Evolutionary conservation across 2,113 vertebrate genomes (phyloP).

Genomic region (Osmerus eperlanus): DNA sequence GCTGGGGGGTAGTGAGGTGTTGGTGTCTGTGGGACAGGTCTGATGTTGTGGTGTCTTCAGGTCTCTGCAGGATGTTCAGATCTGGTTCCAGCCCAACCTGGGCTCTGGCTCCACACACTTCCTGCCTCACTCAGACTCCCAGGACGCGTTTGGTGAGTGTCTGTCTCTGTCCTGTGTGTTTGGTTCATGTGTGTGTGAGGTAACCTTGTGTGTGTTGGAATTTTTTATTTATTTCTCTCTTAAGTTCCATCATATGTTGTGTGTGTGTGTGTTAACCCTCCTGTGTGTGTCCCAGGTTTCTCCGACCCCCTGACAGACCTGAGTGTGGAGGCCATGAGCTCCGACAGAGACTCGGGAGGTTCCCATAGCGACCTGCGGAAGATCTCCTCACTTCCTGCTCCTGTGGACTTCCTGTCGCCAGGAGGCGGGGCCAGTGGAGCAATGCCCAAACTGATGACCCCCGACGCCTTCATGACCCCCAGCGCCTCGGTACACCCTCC

Average conservation of each 20-base stretch:
- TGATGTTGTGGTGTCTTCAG: slow-evolving; percentile 54
- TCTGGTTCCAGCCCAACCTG: slow-evolving; percentile 90
- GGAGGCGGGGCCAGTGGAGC: slow-evolving; percentile 57
- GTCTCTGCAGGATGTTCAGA: slow-evolving; percentile 95
- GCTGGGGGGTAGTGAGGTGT: not conserved
- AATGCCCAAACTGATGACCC: slow-evolving; percentile 95
- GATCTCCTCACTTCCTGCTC: slow-evolving; percentile 82
- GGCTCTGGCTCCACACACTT: slow-evolving; percentile 70
- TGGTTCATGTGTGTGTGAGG: not conserved
- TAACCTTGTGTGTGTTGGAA: too few relatives aligned
- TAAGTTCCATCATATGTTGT: too few relatives aligned
- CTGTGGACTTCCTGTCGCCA: slow-evolving; percentile 84
- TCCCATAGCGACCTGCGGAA: slow-evolving; percentile 86
- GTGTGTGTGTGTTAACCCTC: not conserved
- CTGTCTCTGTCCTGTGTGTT: too few relatives aligned
- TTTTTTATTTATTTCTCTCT: too few relatives aligned
- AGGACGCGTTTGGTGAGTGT: slow-evolving; percentile 84
- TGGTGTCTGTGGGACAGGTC: not conserved
- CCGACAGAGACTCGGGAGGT: slow-evolving; percentile 80
- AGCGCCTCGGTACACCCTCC: slow-evolving; percentile 80
- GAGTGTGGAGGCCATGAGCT: slow-evolving; percentile 72
- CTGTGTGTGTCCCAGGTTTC: slow-evolving; percentile 70
- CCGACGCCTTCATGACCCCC: slow-evolving; percentile 96
- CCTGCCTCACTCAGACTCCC: slow-evolving; percentile 73
- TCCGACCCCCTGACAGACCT: slow-evolving; percentile 83